These are phyloP conservation scores for Drosophila insularis DNA, from an alignment of 1,140 invertebrate species.

Conservation along the genomic window DNA sequence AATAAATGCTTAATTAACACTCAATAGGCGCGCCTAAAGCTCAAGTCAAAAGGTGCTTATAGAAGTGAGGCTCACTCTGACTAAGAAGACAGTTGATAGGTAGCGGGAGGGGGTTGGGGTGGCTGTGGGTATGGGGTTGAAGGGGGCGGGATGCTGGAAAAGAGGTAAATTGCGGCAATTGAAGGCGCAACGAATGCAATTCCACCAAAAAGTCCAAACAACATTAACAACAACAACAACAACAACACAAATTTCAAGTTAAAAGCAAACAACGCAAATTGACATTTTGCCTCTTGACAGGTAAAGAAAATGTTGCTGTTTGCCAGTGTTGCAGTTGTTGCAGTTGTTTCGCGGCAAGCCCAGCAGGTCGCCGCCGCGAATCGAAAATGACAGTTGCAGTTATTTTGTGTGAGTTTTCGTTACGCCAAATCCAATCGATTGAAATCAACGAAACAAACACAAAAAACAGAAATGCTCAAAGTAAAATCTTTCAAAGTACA, in stretches of 20 bases:
- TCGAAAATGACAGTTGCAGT: constrained; percentile 79
- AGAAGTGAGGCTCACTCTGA: constrained; percentile 7
- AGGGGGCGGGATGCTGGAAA: background rate
- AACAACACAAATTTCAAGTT: constrained; percentile 54
- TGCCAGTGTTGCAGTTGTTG: constrained; percentile 11
- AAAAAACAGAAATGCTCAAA: constrained; percentile 39
- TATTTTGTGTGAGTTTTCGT: constrained; percentile 51
- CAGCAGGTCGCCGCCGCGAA: constrained; percentile 68
- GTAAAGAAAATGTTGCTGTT: constrained; percentile 44
- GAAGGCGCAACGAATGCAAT: constrained; percentile 78
- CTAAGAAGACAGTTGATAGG: background rate
- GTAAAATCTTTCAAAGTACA: constrained; percentile 30
- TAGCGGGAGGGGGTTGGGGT: background rate
- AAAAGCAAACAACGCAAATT: constrained; percentile 77
- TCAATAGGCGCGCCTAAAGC: constrained; percentile 69
- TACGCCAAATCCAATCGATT: constrained; percentile 42
- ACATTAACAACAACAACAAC: constrained; percentile 51
- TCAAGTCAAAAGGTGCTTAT: constrained; percentile 20
- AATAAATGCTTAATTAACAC: constrained; percentile 81
- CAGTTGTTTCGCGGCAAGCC: constrained; percentile 55
- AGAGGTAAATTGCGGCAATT: constrained; percentile 61
- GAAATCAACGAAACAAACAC: constrained; percentile 43
- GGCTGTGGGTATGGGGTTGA: too few relatives aligned
- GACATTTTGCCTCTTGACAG: constrained; percentile 74
- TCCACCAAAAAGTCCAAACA: constrained; percentile 41